Evolutionary conservation across 2,797 vertebrate genomes (phyloP), one percentile per base, ranked within the genome.

Genomic region (Alfaro cultratus): DNA sequence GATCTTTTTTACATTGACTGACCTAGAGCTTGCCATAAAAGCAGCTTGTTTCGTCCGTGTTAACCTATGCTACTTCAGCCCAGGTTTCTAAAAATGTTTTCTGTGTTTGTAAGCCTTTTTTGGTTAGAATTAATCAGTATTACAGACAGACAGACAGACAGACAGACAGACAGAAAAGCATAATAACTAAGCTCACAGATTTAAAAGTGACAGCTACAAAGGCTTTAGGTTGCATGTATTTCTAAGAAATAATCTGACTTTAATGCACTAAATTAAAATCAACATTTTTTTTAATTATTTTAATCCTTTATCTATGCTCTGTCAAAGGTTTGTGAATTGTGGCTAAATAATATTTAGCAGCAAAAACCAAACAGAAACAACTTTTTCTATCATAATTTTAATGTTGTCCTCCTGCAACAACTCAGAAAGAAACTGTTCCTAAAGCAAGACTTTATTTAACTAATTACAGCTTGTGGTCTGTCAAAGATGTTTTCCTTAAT

Each of bases 21-120:
- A 67, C 77, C 83, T 81, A 84, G 83, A 83, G 83, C 82, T 79
- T 68, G 62, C 67, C 78, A 85, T 67, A 77, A 73, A 80, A 89
- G 51, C 43, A 39, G 39, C 47, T 51, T 78, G 21, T 26, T 82
- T 68, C 5, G 26, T 60, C 13, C 1, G 26, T 45, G 47, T 80
- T 70, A 46, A 23, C 74, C 4, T 12, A 18, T n/a, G 29, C 39
- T 49, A 49, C 46, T 29, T 82, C 55, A 67, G 21, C 36, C 29
- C 21, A 31, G 34, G 41, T 81, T 72, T 49, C 43, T 15, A 68
- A 36, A 55, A 47, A 15, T 8, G 36, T 29, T 5, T 73, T 72
- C 74, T 70, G 36, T 64, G 64, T 53, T 81, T 84, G 46, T 82
- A 55, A 29, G 34, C 55, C 49, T 13, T 70, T 74, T 86, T 68